Evolutionary conservation across 2,113 vertebrate genomes (phyloP).

Genomic region (Takifugu flavidus): DNA sequence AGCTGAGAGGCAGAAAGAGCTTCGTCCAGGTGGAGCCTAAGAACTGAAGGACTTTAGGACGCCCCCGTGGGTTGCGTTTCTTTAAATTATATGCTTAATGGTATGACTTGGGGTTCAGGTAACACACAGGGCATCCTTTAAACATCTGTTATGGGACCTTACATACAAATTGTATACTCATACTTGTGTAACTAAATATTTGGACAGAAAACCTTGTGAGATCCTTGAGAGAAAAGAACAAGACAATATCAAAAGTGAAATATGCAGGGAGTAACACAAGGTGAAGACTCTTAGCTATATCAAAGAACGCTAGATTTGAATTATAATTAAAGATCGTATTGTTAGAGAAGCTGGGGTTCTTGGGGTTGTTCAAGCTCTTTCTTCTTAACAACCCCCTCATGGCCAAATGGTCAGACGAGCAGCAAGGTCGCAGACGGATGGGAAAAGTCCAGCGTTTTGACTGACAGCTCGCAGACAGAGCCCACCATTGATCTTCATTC

Average conservation of each 20-base stretch:
- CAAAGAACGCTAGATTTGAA: neutral
- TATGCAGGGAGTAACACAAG: neutral
- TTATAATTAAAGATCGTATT: neutral
- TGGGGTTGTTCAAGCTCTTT: constrained; percentile 26
- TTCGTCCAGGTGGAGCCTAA: too few species aligned
- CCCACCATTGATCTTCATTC: constrained; percentile 63
- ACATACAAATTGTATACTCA: too few species aligned
- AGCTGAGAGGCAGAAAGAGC: too few species aligned
- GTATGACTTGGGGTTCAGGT: too few species aligned
- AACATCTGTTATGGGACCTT: too few species aligned
- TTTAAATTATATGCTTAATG: too few species aligned
- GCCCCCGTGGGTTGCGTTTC: too few species aligned
- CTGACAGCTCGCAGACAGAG: constrained; percentile 60
- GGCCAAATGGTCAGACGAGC: constrained; percentile 38
- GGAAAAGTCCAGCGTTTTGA: constrained; percentile 49
- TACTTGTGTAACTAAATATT: too few species aligned
- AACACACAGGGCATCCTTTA: too few species aligned
- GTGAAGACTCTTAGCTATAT: neutral
- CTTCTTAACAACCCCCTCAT: constrained; percentile 32
- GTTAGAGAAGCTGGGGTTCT: constrained; percentile 1
- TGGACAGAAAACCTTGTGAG: too few species aligned
- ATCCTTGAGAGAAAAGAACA: neutral
- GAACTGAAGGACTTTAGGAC: too few species aligned
- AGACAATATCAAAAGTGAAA: neutral
- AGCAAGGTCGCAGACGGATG: constrained; percentile 24